A percentile compares a stretch with the other conserved stretches of the same genome.
phyloP scores from a whole-genome alignment of 2,888 invertebrate species.

The Drosophila borborema region DNA sequence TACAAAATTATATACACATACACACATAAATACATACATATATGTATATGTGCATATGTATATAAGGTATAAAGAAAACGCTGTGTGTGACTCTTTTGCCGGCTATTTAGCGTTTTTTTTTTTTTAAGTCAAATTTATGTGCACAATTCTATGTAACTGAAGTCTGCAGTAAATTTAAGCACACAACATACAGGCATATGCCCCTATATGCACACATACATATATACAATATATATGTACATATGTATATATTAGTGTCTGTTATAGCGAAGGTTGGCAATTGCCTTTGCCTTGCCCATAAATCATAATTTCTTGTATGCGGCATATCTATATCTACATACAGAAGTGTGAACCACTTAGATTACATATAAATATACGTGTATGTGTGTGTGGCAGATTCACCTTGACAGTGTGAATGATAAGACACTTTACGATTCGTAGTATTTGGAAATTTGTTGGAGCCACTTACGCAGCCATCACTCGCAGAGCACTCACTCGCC shows the following conservation, averaged over 20 bases:
- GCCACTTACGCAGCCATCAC: neutral
- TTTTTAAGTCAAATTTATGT: slow-evolving; percentile 40
- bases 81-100: slow-evolving; percentile 62
- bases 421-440: slow-evolving; percentile 19
- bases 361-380: slow-evolving; percentile 26
- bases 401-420: slow-evolving; percentile 57
- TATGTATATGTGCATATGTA: neutral
- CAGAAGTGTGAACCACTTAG: slow-evolving; percentile 23
- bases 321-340: slow-evolving; percentile 17
- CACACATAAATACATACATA: neutral
- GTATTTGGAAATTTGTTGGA: slow-evolving; percentile 5
- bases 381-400: slow-evolving; percentile 31
- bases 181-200: neutral
- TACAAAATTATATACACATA: neutral
- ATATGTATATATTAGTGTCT: neutral
- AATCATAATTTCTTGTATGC: slow-evolving; percentile 41
- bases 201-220: neutral
- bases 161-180: slow-evolving; percentile 9
- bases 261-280: slow-evolving; percentile 30
- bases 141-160: slow-evolving; percentile 26
- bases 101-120: slow-evolving; percentile 53
- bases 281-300: slow-evolving; percentile 28
- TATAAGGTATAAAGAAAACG: slow-evolving; percentile 14
- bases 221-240: neutral
- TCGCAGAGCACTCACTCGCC: neutral